A percentile compares a stretch with the other conserved stretches of the same genome.
Evolutionary conservation across 2,797 vertebrate species (phyloP).

Genomic region (Tamandua tetradactyla): DNA sequence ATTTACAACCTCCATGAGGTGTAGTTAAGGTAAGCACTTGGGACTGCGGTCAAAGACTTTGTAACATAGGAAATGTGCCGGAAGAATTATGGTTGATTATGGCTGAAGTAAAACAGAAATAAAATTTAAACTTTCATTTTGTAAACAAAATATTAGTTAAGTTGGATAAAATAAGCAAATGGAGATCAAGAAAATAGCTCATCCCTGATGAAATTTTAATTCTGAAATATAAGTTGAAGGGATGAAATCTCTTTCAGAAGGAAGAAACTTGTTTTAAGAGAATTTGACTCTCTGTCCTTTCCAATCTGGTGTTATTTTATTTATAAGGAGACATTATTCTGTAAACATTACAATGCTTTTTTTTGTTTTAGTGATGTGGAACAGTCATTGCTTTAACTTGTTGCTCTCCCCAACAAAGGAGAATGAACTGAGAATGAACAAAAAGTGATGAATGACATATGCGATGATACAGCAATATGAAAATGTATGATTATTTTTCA

Average conservation of each 20-base stretch:
- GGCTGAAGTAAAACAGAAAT: constrained; percentile 73
- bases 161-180: constrained; percentile 78
- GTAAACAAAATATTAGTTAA: constrained; percentile 76
- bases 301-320: background rate
- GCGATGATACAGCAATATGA: background rate
- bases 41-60: constrained; percentile 78
- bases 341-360: background rate
- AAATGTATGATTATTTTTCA: background rate
- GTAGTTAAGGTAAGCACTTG: constrained; percentile 77
- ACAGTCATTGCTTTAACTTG: background rate
- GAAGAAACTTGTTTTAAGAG: background rate
- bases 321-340: too few species aligned
- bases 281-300: background rate
- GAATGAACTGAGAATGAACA: background rate
- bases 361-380: accelerated
- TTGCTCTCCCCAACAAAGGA: background rate
- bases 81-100: constrained; percentile 79
- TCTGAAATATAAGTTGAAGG: background rate
- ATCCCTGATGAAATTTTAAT: constrained; percentile 42
- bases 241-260: accelerated
- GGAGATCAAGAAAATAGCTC: constrained; percentile 61
- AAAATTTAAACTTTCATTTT: constrained; percentile 69
- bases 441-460: background rate
- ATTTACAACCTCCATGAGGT: constrained; percentile 78
- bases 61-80: constrained; percentile 78